These are phyloP conservation scores for Ictalurus furcatus DNA, from an alignment of 2,113 vertebrate genomes.

Conservation along the genomic window DNA sequence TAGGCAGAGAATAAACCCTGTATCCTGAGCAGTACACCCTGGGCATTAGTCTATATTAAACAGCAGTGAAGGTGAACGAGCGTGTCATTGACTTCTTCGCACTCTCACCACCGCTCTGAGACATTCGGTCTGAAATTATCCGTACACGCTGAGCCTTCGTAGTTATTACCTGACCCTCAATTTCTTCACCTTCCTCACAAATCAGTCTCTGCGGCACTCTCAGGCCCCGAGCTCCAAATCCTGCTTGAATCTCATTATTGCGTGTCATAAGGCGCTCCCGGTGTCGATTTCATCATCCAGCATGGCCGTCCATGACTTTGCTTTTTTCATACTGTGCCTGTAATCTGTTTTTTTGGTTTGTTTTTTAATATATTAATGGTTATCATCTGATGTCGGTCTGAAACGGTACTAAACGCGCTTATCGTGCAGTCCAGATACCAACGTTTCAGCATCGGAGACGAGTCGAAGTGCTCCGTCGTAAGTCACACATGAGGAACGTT, in stretches of 20 bases:
- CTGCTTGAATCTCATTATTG: neutral
- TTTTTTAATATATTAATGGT: no score
- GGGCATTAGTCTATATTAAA: neutral
- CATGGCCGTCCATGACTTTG: neutral
- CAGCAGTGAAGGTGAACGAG: neutral
- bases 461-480: no score
- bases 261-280: neutral
- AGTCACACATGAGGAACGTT: no score
- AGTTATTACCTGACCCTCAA: conserved; percentile 1
- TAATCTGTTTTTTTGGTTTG: neutral
- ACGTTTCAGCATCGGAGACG: no score
- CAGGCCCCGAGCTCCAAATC: neutral
- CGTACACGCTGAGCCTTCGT: neutral
- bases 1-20: neutral
- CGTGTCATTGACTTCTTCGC: no score
- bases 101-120: neutral
- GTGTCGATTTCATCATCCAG: neutral
- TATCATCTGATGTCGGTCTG: neutral
- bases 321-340: neutral
- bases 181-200: conserved; percentile 17
- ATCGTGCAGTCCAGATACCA: no score
- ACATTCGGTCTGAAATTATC: neutral
- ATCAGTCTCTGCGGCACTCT: neutral
- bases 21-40: neutral
- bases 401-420: neutral